Evolutionary conservation across 1,140 invertebrate genomes (phyloP).

Genomic region (Drosophila sucinea): DNA sequence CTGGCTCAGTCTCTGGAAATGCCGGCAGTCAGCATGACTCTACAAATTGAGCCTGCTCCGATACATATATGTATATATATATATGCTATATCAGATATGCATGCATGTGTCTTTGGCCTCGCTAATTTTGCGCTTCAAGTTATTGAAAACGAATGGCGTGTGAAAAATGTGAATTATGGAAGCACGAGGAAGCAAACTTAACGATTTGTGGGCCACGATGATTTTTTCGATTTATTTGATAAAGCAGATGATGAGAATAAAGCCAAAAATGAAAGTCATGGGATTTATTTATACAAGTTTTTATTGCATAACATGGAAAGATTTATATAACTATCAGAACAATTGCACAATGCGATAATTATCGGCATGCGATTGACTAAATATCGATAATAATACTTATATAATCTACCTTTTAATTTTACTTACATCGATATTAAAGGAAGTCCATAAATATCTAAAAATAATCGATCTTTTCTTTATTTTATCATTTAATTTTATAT

Average conservation of each 20-base stretch:
- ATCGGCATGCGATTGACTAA: not conserved
- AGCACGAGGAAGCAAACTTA: not conserved
- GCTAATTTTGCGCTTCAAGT: slow-evolving; percentile 68
- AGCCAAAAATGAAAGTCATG: slow-evolving; percentile 1
- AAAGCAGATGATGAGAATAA: not conserved
- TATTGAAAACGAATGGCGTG: slow-evolving; percentile 79
- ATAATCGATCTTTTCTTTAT: too few species aligned
- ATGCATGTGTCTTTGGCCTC: slow-evolving; percentile 41
- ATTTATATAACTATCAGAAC: not conserved
- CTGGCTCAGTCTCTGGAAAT: slow-evolving; percentile 15
- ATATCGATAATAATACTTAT: too few species aligned
- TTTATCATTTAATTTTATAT: too few species aligned
- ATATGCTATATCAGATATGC: slow-evolving; percentile 26
- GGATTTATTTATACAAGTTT: not conserved
- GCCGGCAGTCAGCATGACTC: slow-evolving; percentile 70
- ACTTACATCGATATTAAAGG: too few species aligned
- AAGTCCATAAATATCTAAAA: too few species aligned
- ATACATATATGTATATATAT: slow-evolving; percentile 33
- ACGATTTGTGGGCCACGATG: slow-evolving; percentile 1
- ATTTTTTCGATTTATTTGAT: slow-evolving; percentile 9
- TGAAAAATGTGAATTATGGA: slow-evolving; percentile 66
- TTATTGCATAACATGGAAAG: not conserved
- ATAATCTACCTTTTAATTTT: too few species aligned
- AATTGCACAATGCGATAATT: not conserved
- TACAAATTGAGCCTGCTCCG: slow-evolving; percentile 20